Evolutionary conservation across 2,888 invertebrate species (phyloP), one percentile per base, ranked within the genome.

Genomic region (Metalampra italica): DNA sequence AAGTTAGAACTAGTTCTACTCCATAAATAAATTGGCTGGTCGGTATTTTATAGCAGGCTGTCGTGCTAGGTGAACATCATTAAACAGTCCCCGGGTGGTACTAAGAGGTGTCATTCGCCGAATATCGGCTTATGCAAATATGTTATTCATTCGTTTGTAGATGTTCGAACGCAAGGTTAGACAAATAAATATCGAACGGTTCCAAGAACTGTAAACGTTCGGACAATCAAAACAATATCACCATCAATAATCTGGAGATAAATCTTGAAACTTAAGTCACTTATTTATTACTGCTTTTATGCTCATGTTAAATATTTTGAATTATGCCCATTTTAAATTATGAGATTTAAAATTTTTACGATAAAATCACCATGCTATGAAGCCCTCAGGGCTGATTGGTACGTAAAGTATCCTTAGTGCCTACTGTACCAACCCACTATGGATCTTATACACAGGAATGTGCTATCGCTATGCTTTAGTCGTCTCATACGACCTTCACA

Each of bases 51-150:
- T 66, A 59, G 60, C 54, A 57, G 58, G 59, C 64, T 68, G 70
- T 71, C 66, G 61, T 70, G 71, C 71, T 68, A 71, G 62, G 57
- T 60, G 67, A 65, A 60, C 63, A 66, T 73, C 68, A 70, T 74
- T 74, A 76, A 74, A 75, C 73, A 74, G 75, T 71, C 73, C 66
- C 68, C 64, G 61, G 62, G 65, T 66, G 69, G 62, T 64, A 61
- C 59, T 40, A 44, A 45, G 38, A 36, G 42, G 38, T 37, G 37
- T 32, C 43, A 7, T 15, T 47, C 43, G 15, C 34, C 43, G 43
- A 44, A 44, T 22, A 22, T 44, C 72, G 64, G 67, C 66, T 72
- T 75, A 75, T 73, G 69, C 71, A 78, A 76, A 78, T 76, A 75
- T 69, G 60, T 64, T 60, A 53, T 56, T 65, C 59, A 55, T 60